Percentiles rank a stretch among this genome's conserved stretches.
These are phyloP conservation scores for Pristionchus exspectatus DNA, from an alignment of 2,888 invertebrate genomes.

Conservation along the genomic window DNA sequence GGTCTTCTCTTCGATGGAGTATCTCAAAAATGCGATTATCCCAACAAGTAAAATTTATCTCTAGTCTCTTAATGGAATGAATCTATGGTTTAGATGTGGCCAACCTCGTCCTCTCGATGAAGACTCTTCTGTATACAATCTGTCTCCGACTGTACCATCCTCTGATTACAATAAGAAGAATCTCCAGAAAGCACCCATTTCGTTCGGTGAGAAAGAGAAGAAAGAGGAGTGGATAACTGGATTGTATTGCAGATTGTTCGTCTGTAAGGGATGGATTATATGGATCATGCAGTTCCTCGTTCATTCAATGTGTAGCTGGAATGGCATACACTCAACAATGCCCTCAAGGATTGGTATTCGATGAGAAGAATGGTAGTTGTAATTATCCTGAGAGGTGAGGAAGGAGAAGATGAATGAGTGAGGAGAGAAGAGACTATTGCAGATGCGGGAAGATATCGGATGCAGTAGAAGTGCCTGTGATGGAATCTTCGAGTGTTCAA, in stretches of 20 bases:
- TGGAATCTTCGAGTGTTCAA: neutral
- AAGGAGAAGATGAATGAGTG: neutral
- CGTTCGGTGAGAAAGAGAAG: neutral
- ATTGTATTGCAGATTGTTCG: constrained; percentile 42
- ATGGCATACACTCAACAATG: constrained; percentile 4
- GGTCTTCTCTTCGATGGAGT: constrained; percentile 53
- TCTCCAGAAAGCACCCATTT: neutral
- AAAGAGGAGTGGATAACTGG: neutral
- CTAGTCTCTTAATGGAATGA: neutral
- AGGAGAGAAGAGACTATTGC: neutral
- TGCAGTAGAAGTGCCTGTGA: neutral
- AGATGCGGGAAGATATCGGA: neutral
- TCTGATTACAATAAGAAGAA: neutral
- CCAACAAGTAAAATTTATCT: neutral
- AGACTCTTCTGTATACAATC: neutral
- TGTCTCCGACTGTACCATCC: neutral
- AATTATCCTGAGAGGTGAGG: constrained; percentile 44
- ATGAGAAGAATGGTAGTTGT: neutral
- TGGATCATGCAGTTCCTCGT: neutral
- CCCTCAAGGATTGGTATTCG: constrained; percentile 23
- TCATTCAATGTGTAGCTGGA: constrained; percentile 35
- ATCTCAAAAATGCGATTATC: constrained; percentile 4
- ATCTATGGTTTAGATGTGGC: constrained; percentile 11
- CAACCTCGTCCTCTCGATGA: constrained; percentile 51
- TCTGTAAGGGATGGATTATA: constrained; percentile 16